Percentiles rank a stretch among this genome's conserved stretches.
Conservation (phyloP, 1,140 invertebrate species). For the Drosophila truncata region DNA sequence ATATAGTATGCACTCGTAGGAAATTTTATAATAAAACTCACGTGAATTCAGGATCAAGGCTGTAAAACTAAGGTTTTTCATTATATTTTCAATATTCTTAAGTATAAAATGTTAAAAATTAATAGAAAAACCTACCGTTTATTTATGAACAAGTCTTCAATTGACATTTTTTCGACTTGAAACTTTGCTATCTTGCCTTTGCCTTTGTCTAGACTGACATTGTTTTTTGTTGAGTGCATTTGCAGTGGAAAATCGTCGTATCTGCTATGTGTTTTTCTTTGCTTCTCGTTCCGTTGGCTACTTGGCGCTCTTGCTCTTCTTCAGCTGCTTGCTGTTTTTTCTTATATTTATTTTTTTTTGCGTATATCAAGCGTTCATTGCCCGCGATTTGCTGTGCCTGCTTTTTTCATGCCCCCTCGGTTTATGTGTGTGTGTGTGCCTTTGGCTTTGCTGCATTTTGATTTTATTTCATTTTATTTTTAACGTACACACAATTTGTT, state of each 20-base stretch:
- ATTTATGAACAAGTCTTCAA: not conserved
- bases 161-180: not conserved
- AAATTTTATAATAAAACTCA: not conserved
- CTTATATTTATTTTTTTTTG: slow-evolving; percentile 60
- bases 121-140: not conserved
- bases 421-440: slow-evolving; percentile 10
- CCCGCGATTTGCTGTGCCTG: slow-evolving; percentile 58
- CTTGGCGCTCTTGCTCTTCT: slow-evolving; percentile 28
- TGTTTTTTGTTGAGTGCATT: slow-evolving; percentile 21
- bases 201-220: not conserved
- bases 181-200: not conserved
- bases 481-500: slow-evolving; percentile 70
- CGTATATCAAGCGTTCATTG: slow-evolving; percentile 81
- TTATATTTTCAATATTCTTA: not conserved
- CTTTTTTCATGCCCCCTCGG: slow-evolving; percentile 21
- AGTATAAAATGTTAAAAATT: not conserved
- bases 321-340: slow-evolving; percentile 22
- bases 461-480: slow-evolving; percentile 69
- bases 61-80: not conserved
- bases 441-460: slow-evolving; percentile 62
- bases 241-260: slow-evolving; percentile 54
- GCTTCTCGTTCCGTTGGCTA: slow-evolving; percentile 65
- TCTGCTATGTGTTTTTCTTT: slow-evolving; percentile 48
- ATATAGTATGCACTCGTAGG: too few species aligned
- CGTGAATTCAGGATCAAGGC: rapidly evolving